Evolutionary conservation across 2,113 vertebrate species (phyloP).

Genomic region (Bambusicola thoracicus): DNA sequence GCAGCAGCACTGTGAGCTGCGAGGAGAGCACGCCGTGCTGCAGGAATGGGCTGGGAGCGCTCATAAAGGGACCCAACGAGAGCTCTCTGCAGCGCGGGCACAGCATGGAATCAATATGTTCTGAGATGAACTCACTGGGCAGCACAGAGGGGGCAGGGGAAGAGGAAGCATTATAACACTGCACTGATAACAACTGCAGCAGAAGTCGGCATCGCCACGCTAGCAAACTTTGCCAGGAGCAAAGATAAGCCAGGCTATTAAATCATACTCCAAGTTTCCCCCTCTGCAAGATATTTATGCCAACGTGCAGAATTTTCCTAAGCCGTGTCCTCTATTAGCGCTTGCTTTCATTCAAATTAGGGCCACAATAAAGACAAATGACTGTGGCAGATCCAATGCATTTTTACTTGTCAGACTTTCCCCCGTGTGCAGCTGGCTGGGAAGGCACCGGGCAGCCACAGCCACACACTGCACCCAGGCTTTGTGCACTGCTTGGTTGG

Average conservation of each 20-base stretch:
- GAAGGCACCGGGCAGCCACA: not conserved
- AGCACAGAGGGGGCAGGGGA: not conserved
- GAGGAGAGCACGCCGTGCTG: slow-evolving; percentile 14
- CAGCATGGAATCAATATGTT: slow-evolving; percentile 34
- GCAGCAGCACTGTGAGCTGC: slow-evolving; percentile 28
- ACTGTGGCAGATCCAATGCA: slow-evolving; percentile 76
- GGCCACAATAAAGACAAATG: slow-evolving; percentile 84
- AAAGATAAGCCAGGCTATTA: not conserved
- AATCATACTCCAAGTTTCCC: not conserved
- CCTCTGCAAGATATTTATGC: not conserved
- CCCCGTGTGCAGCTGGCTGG: slow-evolving; percentile 46
- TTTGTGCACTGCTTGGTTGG: rapidly evolving
- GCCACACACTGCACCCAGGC: rapidly evolving
- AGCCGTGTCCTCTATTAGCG: slow-evolving; percentile 72
- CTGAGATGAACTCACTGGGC: not conserved
- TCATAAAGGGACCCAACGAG: slow-evolving; percentile 29
- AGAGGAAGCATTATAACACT: not conserved
- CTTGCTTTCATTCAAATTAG: slow-evolving; percentile 83
- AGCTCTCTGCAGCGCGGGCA: slow-evolving; percentile 25
- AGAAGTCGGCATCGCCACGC: not conserved
- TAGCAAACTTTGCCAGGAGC: not conserved
- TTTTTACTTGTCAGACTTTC: slow-evolving; percentile 79
- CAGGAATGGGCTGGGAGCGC: slow-evolving; percentile 47
- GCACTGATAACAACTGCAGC: not conserved
- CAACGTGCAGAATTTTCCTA: not conserved